Conservation (phyloP, 23 tunicate species). For the Ascidia mentula region DNA sequence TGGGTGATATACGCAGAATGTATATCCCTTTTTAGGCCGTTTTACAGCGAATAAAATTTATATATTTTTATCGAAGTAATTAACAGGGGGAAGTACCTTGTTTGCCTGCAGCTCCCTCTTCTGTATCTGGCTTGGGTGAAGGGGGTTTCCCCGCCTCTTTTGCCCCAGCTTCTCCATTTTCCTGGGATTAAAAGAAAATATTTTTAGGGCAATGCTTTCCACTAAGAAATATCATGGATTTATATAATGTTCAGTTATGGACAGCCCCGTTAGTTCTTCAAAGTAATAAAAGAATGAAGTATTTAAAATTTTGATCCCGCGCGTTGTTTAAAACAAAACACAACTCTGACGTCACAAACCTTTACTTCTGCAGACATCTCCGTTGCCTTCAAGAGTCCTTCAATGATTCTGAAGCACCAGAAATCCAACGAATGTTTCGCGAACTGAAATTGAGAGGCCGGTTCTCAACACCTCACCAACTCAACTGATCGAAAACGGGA, state of each 20-base stretch:
- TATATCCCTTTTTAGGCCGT: too few species aligned
- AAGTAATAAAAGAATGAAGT: background rate
- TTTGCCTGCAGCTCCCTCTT: slow-evolving; percentile 19
- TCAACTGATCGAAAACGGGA: background rate
- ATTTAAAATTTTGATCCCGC: too few species aligned
- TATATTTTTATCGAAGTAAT: too few species aligned
- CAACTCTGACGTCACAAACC: background rate
- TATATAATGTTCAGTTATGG: background rate
- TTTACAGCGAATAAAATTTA: too few species aligned
- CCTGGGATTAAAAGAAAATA: background rate
- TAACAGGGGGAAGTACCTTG: background rate
- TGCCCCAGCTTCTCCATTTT: slow-evolving; percentile 39
- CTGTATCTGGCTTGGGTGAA: slow-evolving; percentile 88
- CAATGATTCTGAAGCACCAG: background rate
- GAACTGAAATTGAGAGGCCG: background rate
- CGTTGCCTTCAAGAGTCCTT: background rate
- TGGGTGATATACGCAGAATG: too few species aligned
- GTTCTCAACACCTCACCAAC: background rate
- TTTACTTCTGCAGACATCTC: slow-evolving; percentile 3
- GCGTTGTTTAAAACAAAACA: too few species aligned
- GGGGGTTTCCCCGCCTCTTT: slow-evolving; percentile 84
- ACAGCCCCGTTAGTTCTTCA: background rate
- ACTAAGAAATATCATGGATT: too few species aligned
- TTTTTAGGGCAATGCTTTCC: background rate
- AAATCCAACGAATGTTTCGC: too few species aligned